These are phyloP conservation scores for Styela clava DNA, from an alignment of 23 tunicate genomes.

Conservation along the genomic window DNA sequence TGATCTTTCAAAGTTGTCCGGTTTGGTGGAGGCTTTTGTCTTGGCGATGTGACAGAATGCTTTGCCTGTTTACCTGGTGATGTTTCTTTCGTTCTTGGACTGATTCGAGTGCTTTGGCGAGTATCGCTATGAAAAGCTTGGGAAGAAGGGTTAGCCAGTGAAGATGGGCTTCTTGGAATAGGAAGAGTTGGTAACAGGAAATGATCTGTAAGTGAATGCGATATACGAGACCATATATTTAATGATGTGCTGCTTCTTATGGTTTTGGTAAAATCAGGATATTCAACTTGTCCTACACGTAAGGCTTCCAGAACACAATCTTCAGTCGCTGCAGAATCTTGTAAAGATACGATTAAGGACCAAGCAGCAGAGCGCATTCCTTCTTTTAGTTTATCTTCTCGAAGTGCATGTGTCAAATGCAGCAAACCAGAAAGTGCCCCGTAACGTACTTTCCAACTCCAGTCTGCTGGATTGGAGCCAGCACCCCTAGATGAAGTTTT, in stretches of 20 bases:
- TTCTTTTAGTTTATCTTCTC: conserved; percentile 37
- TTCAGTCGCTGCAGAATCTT: conserved; percentile 63
- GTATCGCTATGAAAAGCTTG: neutral
- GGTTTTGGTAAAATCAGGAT: conserved; percentile 14
- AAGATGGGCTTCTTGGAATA: conserved; percentile 19
- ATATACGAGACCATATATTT: conserved; percentile 65
- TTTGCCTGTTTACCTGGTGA: neutral
- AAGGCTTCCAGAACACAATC: conserved; percentile 76
- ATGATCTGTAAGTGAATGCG: conserved; percentile 43
- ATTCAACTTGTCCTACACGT: conserved; percentile 59
- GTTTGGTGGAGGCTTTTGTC: conserved; percentile 7
- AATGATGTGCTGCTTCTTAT: conserved; percentile 8
- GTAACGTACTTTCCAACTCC: conserved; percentile 78
- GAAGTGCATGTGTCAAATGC: conserved; percentile 46
- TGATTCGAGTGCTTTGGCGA: conserved; percentile 4
- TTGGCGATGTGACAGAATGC: neutral
- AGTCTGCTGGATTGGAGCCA: conserved; percentile 29
- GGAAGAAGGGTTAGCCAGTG: conserved; percentile 24
- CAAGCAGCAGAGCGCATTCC: conserved; percentile 90
- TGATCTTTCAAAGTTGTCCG: conserved; percentile 47
- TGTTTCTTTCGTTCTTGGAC: neutral
- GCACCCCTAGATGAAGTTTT: neutral
- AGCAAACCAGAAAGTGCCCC: conserved; percentile 65
- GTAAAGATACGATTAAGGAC: conserved; percentile 68
- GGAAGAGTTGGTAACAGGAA: conserved; percentile 40